phyloP scores from a whole-genome alignment of 2,113 vertebrate species.

The Heliornis fulica region DNA sequence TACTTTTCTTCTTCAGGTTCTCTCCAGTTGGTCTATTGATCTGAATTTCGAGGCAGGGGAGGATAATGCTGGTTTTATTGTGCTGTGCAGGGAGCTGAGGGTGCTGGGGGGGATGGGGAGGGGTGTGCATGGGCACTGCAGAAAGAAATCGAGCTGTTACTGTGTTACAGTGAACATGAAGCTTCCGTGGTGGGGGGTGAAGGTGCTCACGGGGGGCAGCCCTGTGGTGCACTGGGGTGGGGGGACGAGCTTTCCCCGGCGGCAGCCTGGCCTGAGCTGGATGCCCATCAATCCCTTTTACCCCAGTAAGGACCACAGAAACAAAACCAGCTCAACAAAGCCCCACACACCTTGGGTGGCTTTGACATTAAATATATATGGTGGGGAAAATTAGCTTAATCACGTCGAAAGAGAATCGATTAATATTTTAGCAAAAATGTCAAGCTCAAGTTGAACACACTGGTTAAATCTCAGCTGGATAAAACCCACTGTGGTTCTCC shows the following conservation, averaged over 20 bases:
- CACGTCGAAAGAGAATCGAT: slow-evolving; percentile 27
- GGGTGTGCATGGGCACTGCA: accelerated
- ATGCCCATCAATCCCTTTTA: not conserved
- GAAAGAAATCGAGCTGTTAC: not conserved
- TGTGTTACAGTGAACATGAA: accelerated
- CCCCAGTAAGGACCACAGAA: not conserved
- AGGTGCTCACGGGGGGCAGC: not conserved
- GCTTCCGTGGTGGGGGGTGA: accelerated
- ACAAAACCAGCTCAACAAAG: not conserved
- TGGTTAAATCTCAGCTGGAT: slow-evolving; percentile 59
- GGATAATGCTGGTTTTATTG: not conserved
- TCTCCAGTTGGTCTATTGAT: slow-evolving; percentile 56
- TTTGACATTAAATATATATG: slow-evolving; percentile 20
- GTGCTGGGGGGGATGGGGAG: accelerated
- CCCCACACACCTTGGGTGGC: not conserved
- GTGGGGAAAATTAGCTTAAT: slow-evolving; percentile 49
- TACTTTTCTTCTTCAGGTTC: not conserved
- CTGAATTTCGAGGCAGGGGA: not conserved
- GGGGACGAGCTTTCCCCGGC: not conserved
- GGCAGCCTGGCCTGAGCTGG: accelerated
- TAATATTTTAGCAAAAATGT: slow-evolving; percentile 60
- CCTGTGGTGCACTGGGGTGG: accelerated
- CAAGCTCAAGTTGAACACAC: slow-evolving; percentile 2
- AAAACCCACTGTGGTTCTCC: slow-evolving; percentile 68
- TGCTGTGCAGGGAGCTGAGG: not conserved